Conservation (phyloP, 1,140 invertebrate genomes). For the Drosophila punjabiensis region DNA sequence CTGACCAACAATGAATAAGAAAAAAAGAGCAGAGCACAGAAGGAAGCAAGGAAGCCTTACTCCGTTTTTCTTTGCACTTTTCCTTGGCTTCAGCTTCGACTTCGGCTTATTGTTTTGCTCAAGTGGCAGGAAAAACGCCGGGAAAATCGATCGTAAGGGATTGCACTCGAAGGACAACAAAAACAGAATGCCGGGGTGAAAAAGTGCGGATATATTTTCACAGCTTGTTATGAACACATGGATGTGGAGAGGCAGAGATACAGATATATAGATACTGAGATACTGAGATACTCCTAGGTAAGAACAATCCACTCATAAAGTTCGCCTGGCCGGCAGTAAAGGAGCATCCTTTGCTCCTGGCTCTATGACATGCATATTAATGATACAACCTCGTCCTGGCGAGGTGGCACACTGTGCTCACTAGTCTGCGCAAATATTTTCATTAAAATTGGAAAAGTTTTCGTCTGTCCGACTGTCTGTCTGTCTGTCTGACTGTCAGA, state of each 20-base stretch:
- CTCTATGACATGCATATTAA: constrained; percentile 63
- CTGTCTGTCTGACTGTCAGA: constrained; percentile 17
- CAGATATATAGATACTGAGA: not conserved
- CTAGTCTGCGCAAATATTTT: constrained; percentile 65
- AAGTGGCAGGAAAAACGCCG: constrained; percentile 59
- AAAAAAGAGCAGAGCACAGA: constrained; percentile 8
- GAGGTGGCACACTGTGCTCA: constrained; percentile 37
- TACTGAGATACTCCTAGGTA: constrained; percentile 16
- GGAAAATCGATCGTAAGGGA: constrained; percentile 67
- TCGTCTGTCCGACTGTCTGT: constrained; percentile 26
- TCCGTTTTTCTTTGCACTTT: constrained; percentile 27
- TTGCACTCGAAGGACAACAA: constrained; percentile 36
- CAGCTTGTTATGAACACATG: constrained; percentile 67
- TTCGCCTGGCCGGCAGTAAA: constrained; percentile 28
- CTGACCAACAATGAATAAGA: constrained; percentile 21
- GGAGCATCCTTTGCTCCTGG: constrained; percentile 29
- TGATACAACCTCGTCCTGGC: constrained; percentile 53
- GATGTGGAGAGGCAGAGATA: constrained; percentile 11
- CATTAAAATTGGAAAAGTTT: constrained; percentile 73
- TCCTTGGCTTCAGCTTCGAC: constrained; percentile 38
- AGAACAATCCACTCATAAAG: constrained; percentile 58
- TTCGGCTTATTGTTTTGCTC: constrained; percentile 49
- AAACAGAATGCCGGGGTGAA: constrained; percentile 36
- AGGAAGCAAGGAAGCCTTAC: constrained; percentile 29
- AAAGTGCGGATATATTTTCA: constrained; percentile 72